Conservation (phyloP, 1,140 invertebrate genomes). For the Bicyclus anynana region DNA sequence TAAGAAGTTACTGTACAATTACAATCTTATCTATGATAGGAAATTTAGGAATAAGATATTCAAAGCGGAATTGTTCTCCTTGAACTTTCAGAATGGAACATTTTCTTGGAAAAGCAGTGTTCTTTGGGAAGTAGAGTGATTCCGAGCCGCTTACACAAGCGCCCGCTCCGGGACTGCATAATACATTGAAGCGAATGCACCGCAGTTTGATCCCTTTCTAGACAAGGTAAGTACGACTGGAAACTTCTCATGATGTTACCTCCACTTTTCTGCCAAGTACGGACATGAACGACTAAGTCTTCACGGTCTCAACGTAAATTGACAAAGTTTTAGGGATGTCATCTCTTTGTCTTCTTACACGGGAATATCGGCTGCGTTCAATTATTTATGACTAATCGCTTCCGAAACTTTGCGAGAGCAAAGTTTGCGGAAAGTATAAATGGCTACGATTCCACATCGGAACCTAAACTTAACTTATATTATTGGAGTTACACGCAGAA, state of each 20-base stretch:
- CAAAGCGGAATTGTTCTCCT: conserved; percentile 36
- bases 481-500: conserved; percentile 1
- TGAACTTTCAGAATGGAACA: conserved; percentile 53
- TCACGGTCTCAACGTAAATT: conserved; percentile 67
- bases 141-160: conserved; percentile 62
- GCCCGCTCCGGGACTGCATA: conserved; percentile 64
- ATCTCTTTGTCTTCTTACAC: conserved; percentile 67
- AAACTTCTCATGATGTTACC: conserved; percentile 70
- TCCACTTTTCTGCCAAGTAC: conserved; percentile 65
- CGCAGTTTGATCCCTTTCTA: conserved; percentile 73
- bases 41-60: conserved; percentile 49
- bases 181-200: conserved; percentile 73
- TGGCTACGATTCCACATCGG: conserved; percentile 19
- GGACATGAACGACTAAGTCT: conserved; percentile 65
- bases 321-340: conserved; percentile 69
- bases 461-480: conserved; percentile 22
- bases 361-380: conserved; percentile 62
- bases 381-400: conserved; percentile 72
- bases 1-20: neutral
- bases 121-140: conserved; percentile 53
- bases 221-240: conserved; percentile 72
- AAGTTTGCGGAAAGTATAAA: conserved; percentile 45
- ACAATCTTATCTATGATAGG: neutral
- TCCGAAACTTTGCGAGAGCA: conserved; percentile 45
- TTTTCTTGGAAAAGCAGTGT: conserved; percentile 54